These are phyloP conservation scores for Agrotis segetum DNA, from an alignment of 2,888 invertebrate species.

Conservation along the genomic window DNA sequence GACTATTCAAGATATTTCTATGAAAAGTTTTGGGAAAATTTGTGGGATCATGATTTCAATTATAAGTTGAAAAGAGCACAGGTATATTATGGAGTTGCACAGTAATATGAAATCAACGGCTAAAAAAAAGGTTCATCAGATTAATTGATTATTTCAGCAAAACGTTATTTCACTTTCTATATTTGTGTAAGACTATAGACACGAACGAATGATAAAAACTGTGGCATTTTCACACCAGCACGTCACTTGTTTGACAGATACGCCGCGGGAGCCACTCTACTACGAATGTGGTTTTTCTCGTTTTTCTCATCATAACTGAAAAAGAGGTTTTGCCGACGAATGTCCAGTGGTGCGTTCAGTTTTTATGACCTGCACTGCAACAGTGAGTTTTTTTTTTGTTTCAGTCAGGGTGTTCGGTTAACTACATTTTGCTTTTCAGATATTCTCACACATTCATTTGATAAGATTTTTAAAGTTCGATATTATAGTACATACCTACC, in stretches of 20 bases:
- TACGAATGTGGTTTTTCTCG: constrained; percentile 14
- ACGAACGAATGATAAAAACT: background rate
- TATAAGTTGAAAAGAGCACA: too few relatives aligned
- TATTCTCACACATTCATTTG: background rate
- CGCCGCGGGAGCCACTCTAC: background rate
- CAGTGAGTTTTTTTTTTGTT: constrained; percentile 18
- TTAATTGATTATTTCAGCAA: background rate
- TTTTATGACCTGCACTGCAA: constrained; percentile 37
- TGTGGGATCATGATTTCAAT: too few relatives aligned
- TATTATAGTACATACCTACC: too few relatives aligned
- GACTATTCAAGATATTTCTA: too few relatives aligned
- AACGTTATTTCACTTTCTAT: too few relatives aligned
- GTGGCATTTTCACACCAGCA: background rate
- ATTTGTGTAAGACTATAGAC: background rate
- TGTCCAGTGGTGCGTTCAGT: constrained; percentile 21
- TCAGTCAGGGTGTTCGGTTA: background rate
- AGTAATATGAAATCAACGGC: too few relatives aligned
- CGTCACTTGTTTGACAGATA: constrained; percentile 7
- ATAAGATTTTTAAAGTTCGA: background rate
- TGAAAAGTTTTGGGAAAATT: too few relatives aligned
- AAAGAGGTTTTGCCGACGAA: constrained; percentile 18
- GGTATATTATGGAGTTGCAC: too few relatives aligned
- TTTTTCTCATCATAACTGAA: constrained; percentile 39
- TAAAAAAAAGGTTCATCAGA: too few relatives aligned
- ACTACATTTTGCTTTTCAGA: constrained; percentile 15